phyloP scores from a whole-genome alignment of 2,113 vertebrate species.

The Carassius carassius region DNA sequence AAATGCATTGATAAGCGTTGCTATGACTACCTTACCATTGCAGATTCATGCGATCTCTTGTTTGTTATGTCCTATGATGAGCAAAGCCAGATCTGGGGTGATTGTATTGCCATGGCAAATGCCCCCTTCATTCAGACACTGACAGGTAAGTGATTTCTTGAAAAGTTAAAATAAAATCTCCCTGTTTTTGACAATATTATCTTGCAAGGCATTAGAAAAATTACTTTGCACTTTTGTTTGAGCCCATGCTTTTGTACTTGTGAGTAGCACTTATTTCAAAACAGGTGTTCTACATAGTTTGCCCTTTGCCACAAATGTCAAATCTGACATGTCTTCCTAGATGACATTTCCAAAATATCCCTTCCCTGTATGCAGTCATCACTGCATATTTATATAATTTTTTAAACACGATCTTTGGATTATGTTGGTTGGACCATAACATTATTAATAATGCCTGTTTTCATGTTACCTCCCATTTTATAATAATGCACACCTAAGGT shows the following conservation, averaged over 20 bases:
- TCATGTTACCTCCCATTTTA: neutral
- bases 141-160: slow-evolving; percentile 73
- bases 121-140: slow-evolving; percentile 86
- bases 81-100: slow-evolving; percentile 87
- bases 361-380: neutral
- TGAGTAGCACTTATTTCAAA: no score
- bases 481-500: neutral
- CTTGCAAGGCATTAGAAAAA: neutral
- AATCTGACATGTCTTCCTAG: neutral
- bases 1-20: slow-evolving; percentile 86
- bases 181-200: neutral
- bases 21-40: slow-evolving; percentile 89
- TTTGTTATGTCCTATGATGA: slow-evolving; percentile 98
- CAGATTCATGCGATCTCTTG: slow-evolving; percentile 88
- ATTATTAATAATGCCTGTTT: neutral
- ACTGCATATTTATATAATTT: neutral
- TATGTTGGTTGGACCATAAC: neutral
- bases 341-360: neutral
- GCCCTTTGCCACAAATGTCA: neutral
- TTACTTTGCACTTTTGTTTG: no score
- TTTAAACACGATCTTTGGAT: neutral
- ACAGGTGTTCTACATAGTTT: neutral
- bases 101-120: slow-evolving; percentile 90
- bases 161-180: neutral
- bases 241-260: neutral